These are phyloP conservation scores for Ptyas mucosa DNA, from an alignment of 2,113 vertebrate genomes.

Conservation along the genomic window DNA sequence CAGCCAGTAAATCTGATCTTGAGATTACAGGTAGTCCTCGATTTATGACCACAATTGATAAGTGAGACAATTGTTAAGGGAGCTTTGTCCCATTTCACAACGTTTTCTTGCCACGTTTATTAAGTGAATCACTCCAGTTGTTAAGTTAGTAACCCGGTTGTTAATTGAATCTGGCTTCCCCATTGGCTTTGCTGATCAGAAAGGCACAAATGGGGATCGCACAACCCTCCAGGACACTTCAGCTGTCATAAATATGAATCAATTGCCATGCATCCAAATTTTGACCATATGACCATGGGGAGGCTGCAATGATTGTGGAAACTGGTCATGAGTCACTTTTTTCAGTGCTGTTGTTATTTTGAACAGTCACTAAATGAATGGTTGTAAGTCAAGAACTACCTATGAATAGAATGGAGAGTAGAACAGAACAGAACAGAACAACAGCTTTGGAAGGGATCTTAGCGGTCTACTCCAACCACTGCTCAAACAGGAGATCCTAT, in stretches of 20 bases:
- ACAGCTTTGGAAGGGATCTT: no score
- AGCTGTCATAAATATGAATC: neutral
- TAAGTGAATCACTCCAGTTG: neutral
- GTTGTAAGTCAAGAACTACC: neutral
- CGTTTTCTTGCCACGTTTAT: neutral
- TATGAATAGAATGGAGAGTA: no score
- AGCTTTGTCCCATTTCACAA: neutral
- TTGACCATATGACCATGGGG: neutral
- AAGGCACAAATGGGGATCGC: neutral
- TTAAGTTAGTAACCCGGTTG: neutral
- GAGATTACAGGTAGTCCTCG: neutral
- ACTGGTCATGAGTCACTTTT: neutral
- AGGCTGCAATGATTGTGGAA: neutral
- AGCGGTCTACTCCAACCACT: no score
- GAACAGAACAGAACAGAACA: no score
- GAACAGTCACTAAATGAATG: neutral
- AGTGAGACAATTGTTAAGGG: neutral
- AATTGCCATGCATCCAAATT: neutral
- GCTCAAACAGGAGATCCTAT: no score
- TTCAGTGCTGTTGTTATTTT: neutral
- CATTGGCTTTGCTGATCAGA: neutral
- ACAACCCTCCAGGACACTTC: no score
- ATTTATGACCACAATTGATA: neutral
- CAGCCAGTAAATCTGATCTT: neutral
- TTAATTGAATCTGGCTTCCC: neutral